Base-by-base conservation (phyloP, 2,113 vertebrate genomes). In the Ibidorhyncha struthersii region DNA sequence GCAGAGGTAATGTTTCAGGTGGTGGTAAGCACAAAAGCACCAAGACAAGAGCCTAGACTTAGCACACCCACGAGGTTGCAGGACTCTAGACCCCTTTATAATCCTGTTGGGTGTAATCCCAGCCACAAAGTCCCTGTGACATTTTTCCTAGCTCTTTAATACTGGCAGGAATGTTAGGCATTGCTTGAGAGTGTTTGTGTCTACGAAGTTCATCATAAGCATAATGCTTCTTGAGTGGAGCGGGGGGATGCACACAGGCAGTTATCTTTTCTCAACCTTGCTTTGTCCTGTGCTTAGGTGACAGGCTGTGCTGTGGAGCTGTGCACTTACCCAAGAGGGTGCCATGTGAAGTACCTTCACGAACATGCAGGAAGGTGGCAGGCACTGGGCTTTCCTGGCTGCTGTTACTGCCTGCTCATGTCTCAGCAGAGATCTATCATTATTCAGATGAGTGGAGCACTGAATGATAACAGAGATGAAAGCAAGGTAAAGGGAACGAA, bases 341-440 rank as follows among this genome's bases (percentile, higher is more conserved):
- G 4, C 18, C 0, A 2, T 14, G 32, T 27, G 36, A 88, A 73
- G 20, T 27, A 22, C 20, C 25, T 21, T 22, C 32, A 12, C 0
- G 9, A 50, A 41, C 50, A 22, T 5, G 8, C 38, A 49, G 52
- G 26, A 22, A 43, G 17, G 47, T 62, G 67, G 58, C 53, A 79
- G 58, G 56, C 19, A 3, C 20, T 23, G 58, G 52, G 50, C 43
- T 82, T 81, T 38, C 72, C 63, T 8, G 23, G 55, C 56, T 76
- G 49, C 66, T 65, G 50, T 61, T 34, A 3, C 63, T 40, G 41
- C 52, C 58, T 56, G 52, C 49, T 74, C 7, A 1, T 2, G 0
- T 59, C 74, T 89, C 34, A 29, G 73, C 69, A 72, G 62, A 52
- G 6, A 40, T 59, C n/a, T 34, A 1, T 71, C 3, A 0, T 67